Evolutionary conservation across 2,888 invertebrate genomes (phyloP).

Genomic region (Dusona sp.): DNA sequence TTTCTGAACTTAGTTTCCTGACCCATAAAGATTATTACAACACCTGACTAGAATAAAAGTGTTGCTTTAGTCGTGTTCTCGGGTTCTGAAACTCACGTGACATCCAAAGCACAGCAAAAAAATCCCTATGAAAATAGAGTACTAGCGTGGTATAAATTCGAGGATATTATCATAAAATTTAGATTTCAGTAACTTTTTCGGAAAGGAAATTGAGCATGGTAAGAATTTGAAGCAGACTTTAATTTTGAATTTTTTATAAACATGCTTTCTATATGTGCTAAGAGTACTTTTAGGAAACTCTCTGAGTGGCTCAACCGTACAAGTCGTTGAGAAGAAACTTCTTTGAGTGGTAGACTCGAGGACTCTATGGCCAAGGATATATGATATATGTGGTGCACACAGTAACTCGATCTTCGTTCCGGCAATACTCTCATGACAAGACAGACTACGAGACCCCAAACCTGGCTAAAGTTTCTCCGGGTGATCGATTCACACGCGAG

Average conservation of each 20-base stretch:
- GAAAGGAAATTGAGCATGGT: neutral
- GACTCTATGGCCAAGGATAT: conserved; percentile 54
- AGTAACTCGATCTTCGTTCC: conserved; percentile 68
- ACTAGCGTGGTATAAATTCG: neutral
- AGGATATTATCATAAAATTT: neutral
- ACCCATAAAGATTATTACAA: conserved; percentile 73
- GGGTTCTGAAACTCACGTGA: neutral
- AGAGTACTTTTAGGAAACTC: neutral
- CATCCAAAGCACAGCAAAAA: neutral
- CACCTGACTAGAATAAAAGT: conserved; percentile 71
- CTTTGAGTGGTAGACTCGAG: conserved; percentile 50
- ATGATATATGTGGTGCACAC: conserved; percentile 57
- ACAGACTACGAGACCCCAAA: conserved; percentile 56
- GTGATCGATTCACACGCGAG: conserved; percentile 73
- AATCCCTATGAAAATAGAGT: neutral
- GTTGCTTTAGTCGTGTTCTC: conserved; percentile 45
- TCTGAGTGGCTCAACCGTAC: conserved; percentile 19
- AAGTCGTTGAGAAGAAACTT: conserved; percentile 59
- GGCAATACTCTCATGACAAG: conserved; percentile 64
- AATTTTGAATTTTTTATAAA: neutral
- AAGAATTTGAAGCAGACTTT: neutral
- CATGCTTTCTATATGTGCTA: neutral
- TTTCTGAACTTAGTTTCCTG: conserved; percentile 68
- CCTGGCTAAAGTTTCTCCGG: conserved; percentile 68
- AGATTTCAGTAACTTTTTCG: neutral